phyloP scores from a whole-genome alignment of 2,888 invertebrate genomes.

The Chelonus formosanus region DNA sequence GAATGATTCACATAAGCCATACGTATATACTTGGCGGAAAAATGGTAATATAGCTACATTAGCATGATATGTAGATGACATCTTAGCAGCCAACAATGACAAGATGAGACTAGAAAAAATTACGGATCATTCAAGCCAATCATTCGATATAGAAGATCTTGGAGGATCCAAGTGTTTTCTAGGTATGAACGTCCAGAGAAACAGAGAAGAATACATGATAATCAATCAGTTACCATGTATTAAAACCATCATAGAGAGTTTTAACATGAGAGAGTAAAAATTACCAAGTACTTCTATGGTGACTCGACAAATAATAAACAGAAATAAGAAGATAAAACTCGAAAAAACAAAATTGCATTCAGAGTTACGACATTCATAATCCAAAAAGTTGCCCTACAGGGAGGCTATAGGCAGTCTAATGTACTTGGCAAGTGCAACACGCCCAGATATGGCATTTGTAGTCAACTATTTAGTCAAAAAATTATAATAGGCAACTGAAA shows the following conservation, averaged over 20 bases:
- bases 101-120: constrained; percentile 32
- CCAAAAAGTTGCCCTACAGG: too few species aligned
- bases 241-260: constrained; percentile 29
- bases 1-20: constrained; percentile 27
- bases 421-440: constrained; percentile 18
- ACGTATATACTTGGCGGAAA: constrained; percentile 24
- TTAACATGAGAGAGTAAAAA: constrained; percentile 30
- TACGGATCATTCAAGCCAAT: constrained; percentile 28
- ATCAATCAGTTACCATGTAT: constrained; percentile 30
- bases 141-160: constrained; percentile 26
- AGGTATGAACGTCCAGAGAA: constrained; percentile 26
- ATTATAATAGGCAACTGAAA: constrained; percentile 1
- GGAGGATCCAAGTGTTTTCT: constrained; percentile 30
- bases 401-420: constrained; percentile 1
- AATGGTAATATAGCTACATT: constrained; percentile 18
- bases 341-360: too few species aligned
- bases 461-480: constrained; percentile 12
- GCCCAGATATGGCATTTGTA: constrained; percentile 21
- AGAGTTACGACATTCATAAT: too few species aligned
- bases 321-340: too few species aligned
- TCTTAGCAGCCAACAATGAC: constrained; percentile 39
- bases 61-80: constrained; percentile 41
- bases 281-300: constrained; percentile 16
- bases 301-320: not conserved
- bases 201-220: constrained; percentile 1